Conservation (phyloP, 2,888 invertebrate genomes). For the Ophion ellenae region DNA sequence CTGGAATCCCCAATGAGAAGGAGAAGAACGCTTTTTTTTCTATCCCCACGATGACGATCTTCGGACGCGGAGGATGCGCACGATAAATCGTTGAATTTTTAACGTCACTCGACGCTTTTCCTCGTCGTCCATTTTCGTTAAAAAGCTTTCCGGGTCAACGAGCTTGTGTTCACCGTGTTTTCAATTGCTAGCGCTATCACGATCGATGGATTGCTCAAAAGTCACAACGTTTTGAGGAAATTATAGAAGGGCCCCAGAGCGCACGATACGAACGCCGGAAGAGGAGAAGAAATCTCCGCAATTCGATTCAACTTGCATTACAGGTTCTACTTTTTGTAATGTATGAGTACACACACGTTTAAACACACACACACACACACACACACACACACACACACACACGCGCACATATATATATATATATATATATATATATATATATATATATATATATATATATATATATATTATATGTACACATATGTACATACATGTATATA, state of each 20-base stretch:
- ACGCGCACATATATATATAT: neutral
- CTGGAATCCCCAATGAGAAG: constrained; percentile 8
- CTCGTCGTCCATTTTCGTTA: neutral
- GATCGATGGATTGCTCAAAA: constrained; percentile 39
- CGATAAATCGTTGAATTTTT: constrained; percentile 30
- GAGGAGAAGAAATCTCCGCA: constrained; percentile 39
- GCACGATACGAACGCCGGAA: neutral
- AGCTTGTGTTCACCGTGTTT: constrained; percentile 44
- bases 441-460: neutral
- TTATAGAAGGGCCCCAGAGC: constrained; percentile 4
- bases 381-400: constrained; percentile 15
- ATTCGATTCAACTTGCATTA: constrained; percentile 54
- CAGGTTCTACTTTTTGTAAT: constrained; percentile 53
- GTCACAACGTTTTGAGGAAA: constrained; percentile 27
- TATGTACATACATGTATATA: constrained; percentile 6
- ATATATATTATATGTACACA: neutral
- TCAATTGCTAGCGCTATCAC: constrained; percentile 50
- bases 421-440: neutral
- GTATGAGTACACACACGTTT: constrained; percentile 16
- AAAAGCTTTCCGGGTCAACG: constrained; percentile 53
- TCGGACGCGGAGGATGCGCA: neutral
- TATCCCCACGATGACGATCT: constrained; percentile 15
- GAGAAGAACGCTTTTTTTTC: neutral
- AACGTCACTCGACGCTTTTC: neutral
- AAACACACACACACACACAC: constrained; percentile 2